Evolutionary conservation across 2,113 vertebrate genomes (phyloP), one percentile per base, ranked within the genome.

Genomic region (Plecturocebus donacophilus): DNA sequence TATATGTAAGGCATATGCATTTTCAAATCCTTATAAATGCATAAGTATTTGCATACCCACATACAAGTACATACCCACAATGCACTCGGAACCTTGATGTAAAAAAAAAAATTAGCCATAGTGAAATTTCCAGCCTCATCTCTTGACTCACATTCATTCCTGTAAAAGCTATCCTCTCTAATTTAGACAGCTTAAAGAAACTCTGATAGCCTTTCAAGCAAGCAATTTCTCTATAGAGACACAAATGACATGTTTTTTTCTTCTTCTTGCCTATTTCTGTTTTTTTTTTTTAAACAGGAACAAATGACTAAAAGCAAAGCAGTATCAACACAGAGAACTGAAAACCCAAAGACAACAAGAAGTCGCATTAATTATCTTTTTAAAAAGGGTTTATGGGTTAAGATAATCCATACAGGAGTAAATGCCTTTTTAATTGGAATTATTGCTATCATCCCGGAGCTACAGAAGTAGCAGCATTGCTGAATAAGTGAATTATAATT

Each of bases 251-350:
- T 83, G 42, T 35, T 47, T 66, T 97, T 95, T 76, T 70, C 47
- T 93, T 96, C 58, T 97, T 93, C 90, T n/a, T 97, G 70, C 47
- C 30, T 80, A 52, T 58, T 94, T 97, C 87, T 97, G 92, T n/a
- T 92, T 95, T 97, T 97, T 95, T 52, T 17, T 52, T 52, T 52
- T 52, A 5, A 96, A 95, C 87, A 86, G 80, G 81, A 92, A 92
- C 49, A 95, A 93, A 96, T 90, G 93, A 95, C 95, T 96, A 96
- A 96, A 97, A 94, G 87, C 70, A 79, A 85, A 97, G 84, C 84
- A 30, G 88, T 96, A 97, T 94, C 82, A 86, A 80, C 52, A 77
- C 19, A 81, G 47, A 94, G 35, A 83, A 91, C 79, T 91, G 38
- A 92, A 97, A 90, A 87, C 56, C 16, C 76, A 90, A 79, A 91